Percentiles rank a stretch among this genome's conserved stretches.
phyloP scores from a whole-genome alignment of 2,113 vertebrate genomes.

The Syngnathoides biaculeatus region DNA sequence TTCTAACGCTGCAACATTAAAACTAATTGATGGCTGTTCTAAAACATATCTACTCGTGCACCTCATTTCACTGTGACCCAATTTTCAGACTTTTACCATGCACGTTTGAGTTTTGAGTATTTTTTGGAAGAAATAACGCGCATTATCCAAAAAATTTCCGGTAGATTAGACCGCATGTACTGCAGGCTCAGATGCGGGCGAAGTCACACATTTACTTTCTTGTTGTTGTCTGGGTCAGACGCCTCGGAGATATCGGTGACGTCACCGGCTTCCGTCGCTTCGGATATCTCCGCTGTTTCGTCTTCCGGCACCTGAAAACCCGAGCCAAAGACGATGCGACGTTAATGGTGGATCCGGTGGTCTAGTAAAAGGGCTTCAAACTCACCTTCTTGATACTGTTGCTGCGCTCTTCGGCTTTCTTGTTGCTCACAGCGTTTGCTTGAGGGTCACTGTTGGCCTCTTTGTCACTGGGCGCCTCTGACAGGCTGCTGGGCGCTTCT shows the following conservation, averaged over 20 bases:
- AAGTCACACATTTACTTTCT: slow-evolving; percentile 76
- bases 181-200: background rate
- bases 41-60: no score
- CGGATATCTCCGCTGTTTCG: slow-evolving; percentile 71
- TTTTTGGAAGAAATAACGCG: no score
- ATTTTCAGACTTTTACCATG: no score
- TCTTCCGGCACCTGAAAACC: slow-evolving; percentile 83
- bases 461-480: slow-evolving; percentile 81
- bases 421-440: slow-evolving; percentile 34
- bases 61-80: no score
- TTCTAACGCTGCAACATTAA: no score
- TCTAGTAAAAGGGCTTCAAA: background rate
- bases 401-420: slow-evolving; percentile 74
- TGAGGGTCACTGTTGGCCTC: slow-evolving; percentile 52
- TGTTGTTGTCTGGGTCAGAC: slow-evolving; percentile 91
- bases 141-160: no score
- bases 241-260: slow-evolving; percentile 74
- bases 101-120: no score
- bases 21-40: no score
- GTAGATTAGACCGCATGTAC: background rate
- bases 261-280: slow-evolving; percentile 69
- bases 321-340: slow-evolving; percentile 8
- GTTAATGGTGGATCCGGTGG: background rate
- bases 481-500: slow-evolving; percentile 82
- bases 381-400: slow-evolving; percentile 89